Percentiles rank a stretch among this genome's conserved stretches.
Conservation (phyloP, 1,140 invertebrate genomes). For the Euura lappo region DNA sequence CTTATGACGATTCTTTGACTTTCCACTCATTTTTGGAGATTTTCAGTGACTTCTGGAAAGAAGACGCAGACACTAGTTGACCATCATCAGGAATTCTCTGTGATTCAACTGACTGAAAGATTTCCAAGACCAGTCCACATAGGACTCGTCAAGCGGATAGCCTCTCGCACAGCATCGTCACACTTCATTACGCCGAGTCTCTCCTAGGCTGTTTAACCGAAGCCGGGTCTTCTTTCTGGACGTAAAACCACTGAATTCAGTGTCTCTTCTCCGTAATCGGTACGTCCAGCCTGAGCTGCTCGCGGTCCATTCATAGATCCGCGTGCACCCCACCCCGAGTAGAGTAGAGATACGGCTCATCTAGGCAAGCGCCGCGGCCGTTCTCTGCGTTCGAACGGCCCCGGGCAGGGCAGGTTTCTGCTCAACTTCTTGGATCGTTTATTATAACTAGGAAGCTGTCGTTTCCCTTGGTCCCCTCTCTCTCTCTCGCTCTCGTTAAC, state of each 20-base stretch:
- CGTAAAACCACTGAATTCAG: constrained; percentile 14
- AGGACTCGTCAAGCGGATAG: too few relatives aligned
- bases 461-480: constrained; percentile 33
- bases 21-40: too few relatives aligned
- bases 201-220: too few relatives aligned
- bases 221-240: background rate
- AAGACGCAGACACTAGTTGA: too few relatives aligned
- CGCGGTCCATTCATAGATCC: constrained; percentile 5
- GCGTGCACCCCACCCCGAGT: background rate
- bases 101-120: too few relatives aligned
- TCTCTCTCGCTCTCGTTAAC: constrained; percentile 15
- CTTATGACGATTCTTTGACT: too few relatives aligned
- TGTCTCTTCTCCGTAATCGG: background rate
- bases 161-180: too few relatives aligned
- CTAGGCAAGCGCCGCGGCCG: background rate
- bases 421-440: constrained; percentile 49
- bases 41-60: too few relatives aligned
- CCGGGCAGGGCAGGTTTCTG: constrained; percentile 56
- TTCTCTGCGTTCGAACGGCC: constrained; percentile 29
- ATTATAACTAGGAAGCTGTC: constrained; percentile 58
- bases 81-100: too few relatives aligned
- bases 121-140: too few relatives aligned
- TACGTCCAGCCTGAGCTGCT: background rate
- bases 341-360: background rate
- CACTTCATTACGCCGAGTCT: too few relatives aligned